Evolutionary conservation across 2,888 invertebrate genomes (phyloP), one percentile per base, ranked within the genome.

Genomic region (Torymus texanus): DNA sequence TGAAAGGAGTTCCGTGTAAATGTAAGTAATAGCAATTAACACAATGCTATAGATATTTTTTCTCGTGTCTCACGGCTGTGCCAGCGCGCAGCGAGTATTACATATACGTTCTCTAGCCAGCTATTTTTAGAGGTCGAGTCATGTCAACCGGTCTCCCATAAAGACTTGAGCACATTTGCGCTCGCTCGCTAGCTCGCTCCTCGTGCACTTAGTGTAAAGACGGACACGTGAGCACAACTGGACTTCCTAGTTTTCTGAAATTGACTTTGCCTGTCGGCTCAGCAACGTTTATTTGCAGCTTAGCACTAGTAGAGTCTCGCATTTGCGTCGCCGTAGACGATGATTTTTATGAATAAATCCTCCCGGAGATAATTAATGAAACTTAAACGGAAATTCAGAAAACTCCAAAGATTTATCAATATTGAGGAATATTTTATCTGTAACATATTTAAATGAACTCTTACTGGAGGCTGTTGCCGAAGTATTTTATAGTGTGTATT

Each of bases 81-180:
- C 75, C 24, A 59, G 41, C 11, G 14, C 18, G 24, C 59, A 58
- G 18, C 58, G 14, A 12, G 21, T 41, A 59, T n/a, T 16, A 59
- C 62, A 58, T 71, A 53, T 71, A 53, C 67, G 29, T 68, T 79
- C 75, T 83, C 84, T 83, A 86, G 84, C 65, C 83, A 80, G 83
- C 82, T 88, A 88, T 88, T 88, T 89, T 88, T 88, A 88, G 88
- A 87, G 87, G 79, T 85, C 87, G 85, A 87, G 85, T 88, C 87
- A 88, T 86, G 86, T 85, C 84, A 85, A 86, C 86, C 85, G 85
- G 86, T 87, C 85, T 85, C 82, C 82, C 84, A 82, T 83, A 84
- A 84, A 86, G 83, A 82, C 82, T 83, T 81, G 82, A 80, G 81
- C 81, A 82, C 84, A 83, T 82, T 82, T 81, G 79, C 76, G 72